A percentile compares a stretch with the other conserved stretches of the same genome.
Evolutionary conservation across 2,797 vertebrate genomes (phyloP).

Genomic region (Alouatta caraya): DNA sequence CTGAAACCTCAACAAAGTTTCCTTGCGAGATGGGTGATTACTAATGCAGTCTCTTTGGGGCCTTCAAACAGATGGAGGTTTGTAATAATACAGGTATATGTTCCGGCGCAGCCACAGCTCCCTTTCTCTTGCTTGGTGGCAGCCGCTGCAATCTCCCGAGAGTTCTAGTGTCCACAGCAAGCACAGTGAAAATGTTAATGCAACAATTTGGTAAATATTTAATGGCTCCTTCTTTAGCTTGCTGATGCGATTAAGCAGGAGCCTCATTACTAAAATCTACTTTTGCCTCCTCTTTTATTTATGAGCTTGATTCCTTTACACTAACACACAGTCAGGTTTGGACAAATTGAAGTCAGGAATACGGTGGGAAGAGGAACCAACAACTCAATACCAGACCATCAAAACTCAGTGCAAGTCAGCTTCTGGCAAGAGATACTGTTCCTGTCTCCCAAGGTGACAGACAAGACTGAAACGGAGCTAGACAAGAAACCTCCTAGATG

Average conservation of each 20-base stretch:
- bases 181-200: constrained; percentile 68
- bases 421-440: neutral
- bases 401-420: neutral
- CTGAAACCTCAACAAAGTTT: neutral
- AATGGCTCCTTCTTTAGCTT: constrained; percentile 68
- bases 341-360: neutral
- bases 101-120: neutral
- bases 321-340: neutral
- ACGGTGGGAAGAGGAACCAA: neutral
- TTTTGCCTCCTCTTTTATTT: constrained; percentile 68
- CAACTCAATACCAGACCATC: neutral
- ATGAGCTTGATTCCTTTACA: constrained; percentile 59
- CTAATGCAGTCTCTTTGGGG: neutral
- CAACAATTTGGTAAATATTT: constrained; percentile 80
- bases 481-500: neutral
- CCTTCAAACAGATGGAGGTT: neutral
- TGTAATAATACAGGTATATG: neutral
- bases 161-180: constrained; percentile 61
- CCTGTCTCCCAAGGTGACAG: neutral
- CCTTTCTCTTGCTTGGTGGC: constrained; percentile 17
- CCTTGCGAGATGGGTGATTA: fast-evolving
- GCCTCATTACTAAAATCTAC: constrained; percentile 73
- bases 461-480: neutral
- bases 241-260: constrained; percentile 73
- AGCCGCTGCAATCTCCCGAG: constrained; percentile 58